Evolutionary conservation across 2,113 vertebrate species (phyloP), one percentile per base, ranked within the genome.

Genomic region (Murina feae): DNA sequence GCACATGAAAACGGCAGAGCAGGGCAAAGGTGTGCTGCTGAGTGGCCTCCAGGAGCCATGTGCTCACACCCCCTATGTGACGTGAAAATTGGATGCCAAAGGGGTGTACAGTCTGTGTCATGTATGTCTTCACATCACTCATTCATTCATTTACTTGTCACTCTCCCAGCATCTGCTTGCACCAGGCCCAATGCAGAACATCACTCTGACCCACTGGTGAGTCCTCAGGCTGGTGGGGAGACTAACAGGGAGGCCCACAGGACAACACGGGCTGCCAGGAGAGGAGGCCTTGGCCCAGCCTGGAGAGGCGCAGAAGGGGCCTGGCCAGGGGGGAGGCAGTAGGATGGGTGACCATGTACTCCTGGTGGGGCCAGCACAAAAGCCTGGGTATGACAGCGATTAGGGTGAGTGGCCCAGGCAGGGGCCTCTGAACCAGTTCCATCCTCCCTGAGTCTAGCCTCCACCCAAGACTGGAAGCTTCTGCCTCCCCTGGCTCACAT

Each of bases 241-340:
- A 35, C 23, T 30, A 18, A 37, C 5, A 11, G n/a, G 6, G 76
- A 28, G 37, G 11, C 28, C 23, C 35, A 30, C 9, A 5, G 3
- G 37, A 44, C 5, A 20, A 12, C 3, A 4, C 0, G 0, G 21
- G 20, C 35, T 71, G 6, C 14, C n/a, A 9, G 30, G 6, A 63
- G 49, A 2, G 1, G 13, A 49, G 37, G 17, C 21, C 30, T 4
- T 30, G 12, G 47, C 18, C 14, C 9, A 8, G 14, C 14, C 20
- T 42, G 23, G 14, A 35, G 44, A n/a, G 25, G 12, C 18, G 4
- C n/a, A 1, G 58, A 18, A 28, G 1, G 10, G 1, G 30, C 37
- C 21, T 21, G 37, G 60, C 16, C 74, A 7, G 21, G 30, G 37
- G 13, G 72, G 35, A 18, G 20, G 3, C 30, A 13, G 28, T 2